Evolutionary conservation across 1,140 invertebrate species (phyloP), one percentile per base, ranked within the genome.

Genomic region (Drosophila fuyamai): DNA sequence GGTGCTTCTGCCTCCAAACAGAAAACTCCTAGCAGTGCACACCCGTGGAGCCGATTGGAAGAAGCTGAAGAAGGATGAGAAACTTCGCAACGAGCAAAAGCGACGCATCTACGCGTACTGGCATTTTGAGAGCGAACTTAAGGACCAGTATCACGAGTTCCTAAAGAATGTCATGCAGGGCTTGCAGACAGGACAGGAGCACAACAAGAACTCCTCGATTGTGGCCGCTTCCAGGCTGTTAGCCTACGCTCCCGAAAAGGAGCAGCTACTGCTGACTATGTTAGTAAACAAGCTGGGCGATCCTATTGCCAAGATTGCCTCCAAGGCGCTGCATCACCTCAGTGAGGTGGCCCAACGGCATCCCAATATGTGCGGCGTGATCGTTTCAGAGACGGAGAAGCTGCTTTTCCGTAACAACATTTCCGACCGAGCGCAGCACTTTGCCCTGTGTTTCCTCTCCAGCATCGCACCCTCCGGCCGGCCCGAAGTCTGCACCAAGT

Each of bases 231-330:
- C 95, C 43, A 96, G 97, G 75, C 91, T 99, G 8, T 92, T 99
- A 12, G 94, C 95, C 55, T 95, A 94, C 55, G 97, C 98, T 91
- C 95, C 97, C 0, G 98, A 99, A 92, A 96, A 98, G 92, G 98
- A 99, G 93, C 93, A 97, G 94, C 95, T 96, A 89, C 91, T 99
- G 27, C 91, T 99, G 4, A 94, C 94, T 0, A 94, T 96, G 81
- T 92, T 99, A 27, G 96, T 99, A 0, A 99, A 99, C 89, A 99
- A 99, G 93, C 93, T 99, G 13, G 98, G 98, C 43, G 98, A 99
- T 93, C 98, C 98, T 2, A 94, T 95, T 1, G 94, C 96, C 65
- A 97, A 97, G 92, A 95, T 99, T 1, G 97, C 97, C 0, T 96
- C 98, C 0, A 97, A 97, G 93, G 95, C 96, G 0, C 94, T 97